These are phyloP conservation scores for Drosophila parthenogenetica DNA, from an alignment of 2,888 invertebrate genomes.

Conservation along the genomic window DNA sequence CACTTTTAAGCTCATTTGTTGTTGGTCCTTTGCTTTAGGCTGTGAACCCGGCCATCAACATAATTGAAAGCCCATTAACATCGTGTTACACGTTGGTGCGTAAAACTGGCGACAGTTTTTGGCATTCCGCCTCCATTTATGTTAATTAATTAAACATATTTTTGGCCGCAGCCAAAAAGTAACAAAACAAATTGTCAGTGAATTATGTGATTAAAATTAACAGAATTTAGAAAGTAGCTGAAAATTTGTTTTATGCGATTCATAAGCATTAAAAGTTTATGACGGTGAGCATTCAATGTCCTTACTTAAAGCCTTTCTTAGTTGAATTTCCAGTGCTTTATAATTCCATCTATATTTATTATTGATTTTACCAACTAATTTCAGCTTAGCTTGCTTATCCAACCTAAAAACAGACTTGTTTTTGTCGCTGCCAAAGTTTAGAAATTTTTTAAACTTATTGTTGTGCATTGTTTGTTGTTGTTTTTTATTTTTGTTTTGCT, in stretches of 20 bases:
- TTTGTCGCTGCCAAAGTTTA: slow-evolving; percentile 28
- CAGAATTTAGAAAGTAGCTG: slow-evolving; percentile 5
- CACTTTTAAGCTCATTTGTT: slow-evolving; percentile 27
- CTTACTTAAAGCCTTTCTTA: background rate
- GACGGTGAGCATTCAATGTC: background rate
- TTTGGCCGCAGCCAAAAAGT: slow-evolving; percentile 29
- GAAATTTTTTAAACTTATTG: slow-evolving; percentile 29
- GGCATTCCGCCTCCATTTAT: slow-evolving; percentile 48
- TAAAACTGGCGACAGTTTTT: slow-evolving; percentile 60
- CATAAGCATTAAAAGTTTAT: background rate
- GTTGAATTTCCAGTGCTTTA: background rate
- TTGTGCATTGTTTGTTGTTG: slow-evolving; percentile 7
- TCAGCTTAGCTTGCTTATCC: slow-evolving; percentile 7
- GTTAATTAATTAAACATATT: slow-evolving; percentile 74
- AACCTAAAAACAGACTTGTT: slow-evolving; percentile 30
- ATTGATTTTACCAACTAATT: background rate
- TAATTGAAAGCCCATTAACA: slow-evolving; percentile 76
- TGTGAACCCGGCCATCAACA: slow-evolving; percentile 30
- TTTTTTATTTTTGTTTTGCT: slow-evolving; percentile 20
- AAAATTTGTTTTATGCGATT: background rate
- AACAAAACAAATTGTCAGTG: slow-evolving; percentile 22
- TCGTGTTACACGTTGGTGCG: slow-evolving; percentile 63
- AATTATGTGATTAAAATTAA: slow-evolving; percentile 28
- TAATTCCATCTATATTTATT: background rate
- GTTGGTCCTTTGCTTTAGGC: slow-evolving; percentile 4